Conservation (phyloP, 2,888 invertebrate genomes). For the Drosophila acutilabella region DNA sequence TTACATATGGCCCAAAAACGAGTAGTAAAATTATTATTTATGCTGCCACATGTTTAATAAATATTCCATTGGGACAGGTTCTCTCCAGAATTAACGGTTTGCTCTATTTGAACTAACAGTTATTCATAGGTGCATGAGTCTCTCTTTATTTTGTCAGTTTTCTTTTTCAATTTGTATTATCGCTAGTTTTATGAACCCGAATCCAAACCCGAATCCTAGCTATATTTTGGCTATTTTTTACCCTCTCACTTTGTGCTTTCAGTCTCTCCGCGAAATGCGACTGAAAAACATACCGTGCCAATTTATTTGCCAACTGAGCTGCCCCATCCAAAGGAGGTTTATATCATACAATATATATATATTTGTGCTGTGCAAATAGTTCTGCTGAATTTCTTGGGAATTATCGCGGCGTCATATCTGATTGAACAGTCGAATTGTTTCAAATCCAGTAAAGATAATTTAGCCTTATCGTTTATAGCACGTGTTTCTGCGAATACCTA, state of each 20-base stretch:
- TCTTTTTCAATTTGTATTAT: conserved; percentile 11
- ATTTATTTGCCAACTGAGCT: conserved; percentile 68
- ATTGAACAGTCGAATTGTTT: background rate
- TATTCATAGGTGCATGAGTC: conserved; percentile 12
- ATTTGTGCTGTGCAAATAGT: conserved; percentile 2
- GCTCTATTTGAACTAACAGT: conserved; percentile 1
- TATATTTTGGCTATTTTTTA: conserved; percentile 10
- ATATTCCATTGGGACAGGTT: conserved; percentile 69
- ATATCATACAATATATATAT: conserved; percentile 5
- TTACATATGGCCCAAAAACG: conserved; percentile 42
- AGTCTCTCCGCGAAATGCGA: conserved; percentile 56
- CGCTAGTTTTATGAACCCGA: conserved; percentile 5
- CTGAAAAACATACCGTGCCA: conserved; percentile 60
- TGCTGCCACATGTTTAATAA: conserved; percentile 47
- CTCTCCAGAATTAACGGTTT: conserved; percentile 11
- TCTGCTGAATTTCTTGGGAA: conserved; percentile 23
- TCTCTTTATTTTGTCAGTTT: no score
- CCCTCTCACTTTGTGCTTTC: background rate
- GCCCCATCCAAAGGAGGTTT: conserved; percentile 54
- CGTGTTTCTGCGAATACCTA: conserved; percentile 16
- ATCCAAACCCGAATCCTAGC: background rate
- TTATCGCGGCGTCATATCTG: conserved; percentile 20
- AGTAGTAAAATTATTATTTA: background rate
- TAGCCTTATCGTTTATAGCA: conserved; percentile 7
- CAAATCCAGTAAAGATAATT: conserved; percentile 14